Conservation (phyloP, 2,888 invertebrate genomes). For the Epinotia brunnichana region DNA sequence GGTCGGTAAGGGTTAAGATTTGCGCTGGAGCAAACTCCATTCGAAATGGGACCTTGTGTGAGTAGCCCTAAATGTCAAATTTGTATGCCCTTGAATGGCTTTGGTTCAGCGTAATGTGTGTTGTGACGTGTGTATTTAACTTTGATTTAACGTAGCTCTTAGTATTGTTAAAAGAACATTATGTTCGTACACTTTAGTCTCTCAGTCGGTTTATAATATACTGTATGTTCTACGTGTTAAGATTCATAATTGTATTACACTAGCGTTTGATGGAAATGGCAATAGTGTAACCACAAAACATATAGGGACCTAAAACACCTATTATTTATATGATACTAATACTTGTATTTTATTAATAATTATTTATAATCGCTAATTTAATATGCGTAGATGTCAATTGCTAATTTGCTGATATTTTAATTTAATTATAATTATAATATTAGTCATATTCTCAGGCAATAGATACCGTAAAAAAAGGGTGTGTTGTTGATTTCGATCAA, state of each 20-base stretch:
- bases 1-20: constrained; percentile 1
- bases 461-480: background rate
- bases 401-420: constrained; percentile 20
- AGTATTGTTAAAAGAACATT: background rate
- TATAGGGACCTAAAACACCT: constrained; percentile 34
- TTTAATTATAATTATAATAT: background rate
- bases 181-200: background rate
- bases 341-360: constrained; percentile 11
- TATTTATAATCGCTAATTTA: background rate
- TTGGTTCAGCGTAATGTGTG: background rate
- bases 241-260: constrained; percentile 23
- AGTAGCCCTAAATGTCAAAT: background rate
- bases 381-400: constrained; percentile 15
- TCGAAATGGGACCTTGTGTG: background rate
- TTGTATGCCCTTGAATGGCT: background rate
- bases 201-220: background rate
- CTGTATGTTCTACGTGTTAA: constrained; percentile 23
- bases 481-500: no score
- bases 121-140: constrained; percentile 6
- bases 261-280: constrained; percentile 6
- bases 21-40: background rate
- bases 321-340: constrained; percentile 21
- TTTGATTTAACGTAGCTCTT: background rate
- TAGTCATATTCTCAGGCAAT: background rate
- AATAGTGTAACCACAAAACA: constrained; percentile 14